Base-by-base conservation (phyloP, 1,140 invertebrate genomes). In the Bemisia tabaci region DNA sequence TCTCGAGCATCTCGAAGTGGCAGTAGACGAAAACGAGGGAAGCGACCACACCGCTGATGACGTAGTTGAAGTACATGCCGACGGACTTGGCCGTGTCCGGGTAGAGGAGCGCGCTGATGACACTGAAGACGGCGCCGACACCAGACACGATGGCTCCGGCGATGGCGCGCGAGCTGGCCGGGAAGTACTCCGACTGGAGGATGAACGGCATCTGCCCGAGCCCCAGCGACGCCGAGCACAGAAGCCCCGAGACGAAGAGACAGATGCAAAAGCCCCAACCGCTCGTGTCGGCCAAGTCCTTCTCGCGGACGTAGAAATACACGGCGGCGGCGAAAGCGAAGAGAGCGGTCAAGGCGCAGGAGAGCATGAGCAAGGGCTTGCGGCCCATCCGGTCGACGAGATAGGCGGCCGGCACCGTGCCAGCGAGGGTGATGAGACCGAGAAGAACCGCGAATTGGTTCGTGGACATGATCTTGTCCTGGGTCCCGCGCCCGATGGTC, bases 191-290 rank as follows among this genome's bases (percentile, higher is more conserved):
- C 5, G 5, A 9, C 26, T 63, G 22, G 9, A 27, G 22, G 9
- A 26, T 63, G 11, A 27, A 27, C 9, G 62, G 62, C 22, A 26
- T n/a, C 17, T 63, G n/a, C 22, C 61, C 2, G 1, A 68, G 70
- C 60, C 79, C 74, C 12, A 89, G 74, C 72, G 33, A 48, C 17
- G 33, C 33, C 5, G 33, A 48, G 33, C 33, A 48, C 17, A 48
- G 33, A 5, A 48, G 17, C 33, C 33, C 33, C 5, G 5, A 9
- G 33, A 48, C 17, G 33, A 48, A 48, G 5, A 48, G 17, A 48
- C 33, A 48, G 33, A 48, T 48, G 33, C 33, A 48, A 5, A 5
- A 48, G 17, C 33, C 17, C 5, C 17, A 48, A 48, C 33, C 33
- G 33, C 5, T 9, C 5, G 33, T 48, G 33, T 48, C 17, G 33